Evolutionary conservation across 2,888 invertebrate genomes (phyloP), one percentile per base, ranked within the genome.

Genomic region (Thymelicus acteon): DNA sequence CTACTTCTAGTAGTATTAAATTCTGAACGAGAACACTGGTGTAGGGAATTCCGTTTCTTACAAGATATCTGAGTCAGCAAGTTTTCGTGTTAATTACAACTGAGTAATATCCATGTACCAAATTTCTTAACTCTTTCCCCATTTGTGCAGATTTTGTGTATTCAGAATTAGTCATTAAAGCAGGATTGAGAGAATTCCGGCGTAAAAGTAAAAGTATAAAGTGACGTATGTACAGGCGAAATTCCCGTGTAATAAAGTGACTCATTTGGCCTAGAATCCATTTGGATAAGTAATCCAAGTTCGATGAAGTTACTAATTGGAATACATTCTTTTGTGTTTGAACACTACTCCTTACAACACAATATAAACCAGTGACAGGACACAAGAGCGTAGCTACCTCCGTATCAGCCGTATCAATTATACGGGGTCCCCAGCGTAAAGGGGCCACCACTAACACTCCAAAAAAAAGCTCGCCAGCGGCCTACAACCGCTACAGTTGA

Each of bases 111-210:
- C 6, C 15, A 12, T 10, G 12, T 52, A 7, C 6, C 8, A 7
- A 2, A 15, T 19, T 52, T 54, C 10, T 54, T 10, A 19, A 24
- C 54, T 24, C 24, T 54, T 54, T 54, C 54, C 19, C 31, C 54
- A 54, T 10, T 54, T 19, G 4, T 52, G 2, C 8, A 6, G 2
- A 24, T 54, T 24, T 5, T 10, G 10, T 24, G 24, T 54, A 54
- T 54, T 54, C 54, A 5, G 5, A 54, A 58, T 58, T 58, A 58
- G 58, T 58, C 58, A 58, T 39, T n/a, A 8, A n/a, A n/a, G n/a
- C n/a, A 13, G 37, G 7, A 7, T 37, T n/a, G 7, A 58, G 31
- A 37, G 13, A 37, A 58, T n/a, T 58, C 58, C 58, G 58, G 58
- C 39, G 37, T 39, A n/a, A 58, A 58, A 58, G 58, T 58, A 58